phyloP scores from a whole-genome alignment of 2,888 invertebrate genomes.

The Disparrhopalites patrizii region DNA sequence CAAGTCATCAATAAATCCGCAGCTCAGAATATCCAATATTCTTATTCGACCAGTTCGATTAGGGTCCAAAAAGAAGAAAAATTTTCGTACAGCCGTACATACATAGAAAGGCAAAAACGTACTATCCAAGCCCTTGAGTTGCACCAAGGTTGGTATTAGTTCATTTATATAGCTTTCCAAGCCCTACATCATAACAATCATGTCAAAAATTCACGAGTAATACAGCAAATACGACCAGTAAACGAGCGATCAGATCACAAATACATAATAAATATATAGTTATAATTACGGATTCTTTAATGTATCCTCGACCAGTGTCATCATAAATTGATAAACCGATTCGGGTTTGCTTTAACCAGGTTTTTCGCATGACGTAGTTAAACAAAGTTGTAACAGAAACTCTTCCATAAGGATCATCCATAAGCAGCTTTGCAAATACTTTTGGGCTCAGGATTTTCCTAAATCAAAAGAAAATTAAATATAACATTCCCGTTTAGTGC shows the following conservation, averaged over 20 bases:
- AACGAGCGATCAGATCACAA: no score
- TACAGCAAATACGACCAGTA: no score
- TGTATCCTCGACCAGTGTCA: constrained; percentile 83
- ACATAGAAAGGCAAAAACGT: constrained; percentile 95
- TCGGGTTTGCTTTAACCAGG: constrained; percentile 91
- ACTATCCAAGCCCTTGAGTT: constrained; percentile 82
- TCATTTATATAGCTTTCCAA: constrained; percentile 92
- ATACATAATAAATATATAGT: not conserved
- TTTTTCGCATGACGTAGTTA: constrained; percentile 91
- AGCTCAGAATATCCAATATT: constrained; percentile 86
- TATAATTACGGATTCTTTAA: constrained; percentile 71
- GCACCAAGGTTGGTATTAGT: constrained; percentile 84
- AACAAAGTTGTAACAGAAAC: constrained; percentile 86
- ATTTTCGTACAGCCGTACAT: constrained; percentile 87
- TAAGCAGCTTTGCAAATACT: constrained; percentile 81
- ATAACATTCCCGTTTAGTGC: not conserved
- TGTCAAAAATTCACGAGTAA: no score
- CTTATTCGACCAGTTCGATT: constrained; percentile 79
- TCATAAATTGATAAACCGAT: constrained; percentile 91
- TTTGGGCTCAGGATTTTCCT: constrained; percentile 67
- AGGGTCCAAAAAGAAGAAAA: constrained; percentile 92
- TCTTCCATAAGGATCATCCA: constrained; percentile 77
- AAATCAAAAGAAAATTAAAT: constrained; percentile 1
- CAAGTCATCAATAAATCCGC: constrained; percentile 86
- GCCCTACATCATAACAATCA: no score